A percentile compares a stretch with the other conserved stretches of the same genome.
Conservation (phyloP, 1,140 invertebrate genomes). For the Hormaphis cornu region DNA sequence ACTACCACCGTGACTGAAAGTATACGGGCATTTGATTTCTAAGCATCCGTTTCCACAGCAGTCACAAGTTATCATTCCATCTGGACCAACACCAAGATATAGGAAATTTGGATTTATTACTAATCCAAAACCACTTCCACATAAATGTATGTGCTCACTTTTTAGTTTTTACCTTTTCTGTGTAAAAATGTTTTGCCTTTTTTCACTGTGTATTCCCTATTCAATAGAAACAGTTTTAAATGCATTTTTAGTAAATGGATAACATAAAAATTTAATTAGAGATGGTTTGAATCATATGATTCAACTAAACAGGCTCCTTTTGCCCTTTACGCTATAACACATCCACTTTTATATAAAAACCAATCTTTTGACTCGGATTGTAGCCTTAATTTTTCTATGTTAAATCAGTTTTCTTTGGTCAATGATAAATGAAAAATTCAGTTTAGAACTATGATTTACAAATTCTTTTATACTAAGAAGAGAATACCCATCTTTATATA, state of each 20-base stretch:
- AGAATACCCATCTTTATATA: no score
- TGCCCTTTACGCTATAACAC: neutral
- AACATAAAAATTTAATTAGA: neutral
- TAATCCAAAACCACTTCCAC: neutral
- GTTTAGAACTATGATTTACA: no score
- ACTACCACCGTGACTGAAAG: neutral
- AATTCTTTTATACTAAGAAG: no score
- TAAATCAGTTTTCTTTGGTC: no score
- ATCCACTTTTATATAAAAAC: neutral
- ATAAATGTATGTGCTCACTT: neutral
- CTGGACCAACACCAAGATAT: neutral
- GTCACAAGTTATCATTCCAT: neutral
- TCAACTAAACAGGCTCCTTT: neutral
- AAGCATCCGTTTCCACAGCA: neutral
- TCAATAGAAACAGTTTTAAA: neutral
- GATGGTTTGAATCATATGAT: neutral
- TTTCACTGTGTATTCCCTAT: neutral
- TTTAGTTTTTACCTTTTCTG: constrained; percentile 2
- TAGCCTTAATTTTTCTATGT: no score
- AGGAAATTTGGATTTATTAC: neutral
- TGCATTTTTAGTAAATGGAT: neutral
- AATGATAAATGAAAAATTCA: no score
- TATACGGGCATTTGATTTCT: neutral
- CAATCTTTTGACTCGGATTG: no score
- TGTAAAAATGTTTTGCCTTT: neutral